These are phyloP conservation scores for Oedothorax gibbosus DNA, from an alignment of 1,140 invertebrate genomes.

Conservation along the genomic window DNA sequence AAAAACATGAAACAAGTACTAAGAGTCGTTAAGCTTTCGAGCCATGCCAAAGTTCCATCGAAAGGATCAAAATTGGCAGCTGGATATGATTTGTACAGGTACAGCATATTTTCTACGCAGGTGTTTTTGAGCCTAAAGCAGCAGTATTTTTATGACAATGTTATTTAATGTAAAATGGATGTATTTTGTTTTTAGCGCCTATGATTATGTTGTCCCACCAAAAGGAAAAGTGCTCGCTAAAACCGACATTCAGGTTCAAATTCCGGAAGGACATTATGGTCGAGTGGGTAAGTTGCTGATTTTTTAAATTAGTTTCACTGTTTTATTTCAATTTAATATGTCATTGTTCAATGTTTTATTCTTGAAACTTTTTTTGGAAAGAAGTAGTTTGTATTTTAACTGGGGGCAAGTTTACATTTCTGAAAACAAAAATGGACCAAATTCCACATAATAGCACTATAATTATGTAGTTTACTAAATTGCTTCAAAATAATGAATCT, in stretches of 20 bases:
- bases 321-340: no score
- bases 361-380: no score
- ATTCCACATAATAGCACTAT: no score
- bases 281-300: conserved; percentile 74
- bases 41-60: conserved; percentile 82
- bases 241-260: conserved; percentile 87
- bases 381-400: no score
- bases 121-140: not conserved
- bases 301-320: not conserved
- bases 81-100: conserved; percentile 92
- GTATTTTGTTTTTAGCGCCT: conserved; percentile 78
- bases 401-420: no score
- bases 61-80: conserved; percentile 88
- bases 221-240: conserved; percentile 86
- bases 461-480: no score
- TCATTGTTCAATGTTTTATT: no score
- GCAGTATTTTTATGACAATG: not conserved
- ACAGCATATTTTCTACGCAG: conserved; percentile 40
- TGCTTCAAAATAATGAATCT: no score
- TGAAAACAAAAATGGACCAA: no score
- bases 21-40: conserved; percentile 81
- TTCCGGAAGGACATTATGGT: conserved; percentile 87
- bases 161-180: conserved; percentile 4
- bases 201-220: conserved; percentile 84
- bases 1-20: conserved; percentile 68